These are phyloP conservation scores for Taeniopygia guttata DNA, from an alignment of 2,797 vertebrate species.

Conservation along the genomic window DNA sequence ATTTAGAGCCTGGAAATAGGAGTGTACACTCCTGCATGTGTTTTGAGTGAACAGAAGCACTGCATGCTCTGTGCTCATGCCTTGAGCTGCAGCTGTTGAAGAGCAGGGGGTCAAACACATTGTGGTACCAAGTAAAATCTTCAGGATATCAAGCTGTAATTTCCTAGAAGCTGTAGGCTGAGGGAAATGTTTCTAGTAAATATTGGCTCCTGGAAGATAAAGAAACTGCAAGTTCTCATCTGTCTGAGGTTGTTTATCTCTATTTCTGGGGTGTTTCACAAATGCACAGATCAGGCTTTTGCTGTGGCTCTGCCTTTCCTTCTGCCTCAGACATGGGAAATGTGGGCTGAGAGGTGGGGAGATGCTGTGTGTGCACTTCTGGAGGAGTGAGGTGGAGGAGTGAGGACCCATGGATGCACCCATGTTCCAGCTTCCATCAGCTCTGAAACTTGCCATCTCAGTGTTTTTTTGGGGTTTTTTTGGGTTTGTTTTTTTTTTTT, in stretches of 20 bases:
- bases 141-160: not conserved
- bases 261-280: not conserved
- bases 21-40: accelerated
- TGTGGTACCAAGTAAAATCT: not conserved
- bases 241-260: not conserved
- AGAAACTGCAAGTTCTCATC: not conserved
- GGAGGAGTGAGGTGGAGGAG: not conserved
- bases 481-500: not conserved
- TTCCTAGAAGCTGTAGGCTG: not conserved
- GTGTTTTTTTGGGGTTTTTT: not conserved
- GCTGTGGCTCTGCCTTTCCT: not conserved
- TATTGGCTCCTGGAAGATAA: not conserved
- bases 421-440: not conserved
- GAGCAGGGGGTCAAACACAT: not conserved
- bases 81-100: not conserved
- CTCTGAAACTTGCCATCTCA: not conserved
- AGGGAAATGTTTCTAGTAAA: not conserved
- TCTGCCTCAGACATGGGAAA: not conserved
- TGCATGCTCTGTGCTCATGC: not conserved
- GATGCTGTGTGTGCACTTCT: not conserved
- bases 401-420: not conserved
- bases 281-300: not conserved
- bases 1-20: not conserved
- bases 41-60: not conserved
- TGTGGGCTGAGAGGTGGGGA: not conserved